phyloP scores from a whole-genome alignment of 2,113 vertebrate species.

The Dinomys branickii region DNA sequence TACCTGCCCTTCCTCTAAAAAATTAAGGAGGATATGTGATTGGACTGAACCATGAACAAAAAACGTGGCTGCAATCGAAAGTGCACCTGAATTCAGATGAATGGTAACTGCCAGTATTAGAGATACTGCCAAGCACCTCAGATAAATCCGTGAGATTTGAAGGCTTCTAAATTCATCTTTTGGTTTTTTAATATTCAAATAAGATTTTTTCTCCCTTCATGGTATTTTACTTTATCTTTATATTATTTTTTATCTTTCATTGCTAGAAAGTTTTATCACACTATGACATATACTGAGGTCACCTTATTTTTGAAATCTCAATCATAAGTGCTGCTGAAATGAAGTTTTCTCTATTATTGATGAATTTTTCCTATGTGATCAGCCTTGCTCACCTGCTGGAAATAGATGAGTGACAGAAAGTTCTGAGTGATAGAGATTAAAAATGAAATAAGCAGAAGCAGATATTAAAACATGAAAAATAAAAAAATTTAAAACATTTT shows the following conservation, averaged over 20 bases:
- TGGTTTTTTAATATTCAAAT: constrained; percentile 48
- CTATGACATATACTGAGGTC: background rate
- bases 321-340: background rate
- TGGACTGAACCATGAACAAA: background rate
- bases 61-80: background rate
- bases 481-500: constrained; percentile 65
- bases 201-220: background rate
- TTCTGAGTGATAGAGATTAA: constrained; percentile 46
- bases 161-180: constrained; percentile 22
- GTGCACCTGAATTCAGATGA: background rate
- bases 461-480: constrained; percentile 68
- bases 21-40: background rate
- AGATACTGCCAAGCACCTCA: background rate
- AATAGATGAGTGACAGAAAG: constrained; percentile 24
- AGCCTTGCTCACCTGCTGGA: constrained; percentile 35
- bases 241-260: background rate
- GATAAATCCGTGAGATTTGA: background rate
- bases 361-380: background rate
- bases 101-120: constrained; percentile 31
- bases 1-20: background rate
- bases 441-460: constrained; percentile 57
- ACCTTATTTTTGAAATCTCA: constrained; percentile 60
- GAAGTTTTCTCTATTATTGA: constrained; percentile 22
- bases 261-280: constrained; percentile 14
- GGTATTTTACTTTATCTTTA: constrained; percentile 4